phyloP scores from a whole-genome alignment of 2,797 vertebrate species.

The Manis javanica region DNA sequence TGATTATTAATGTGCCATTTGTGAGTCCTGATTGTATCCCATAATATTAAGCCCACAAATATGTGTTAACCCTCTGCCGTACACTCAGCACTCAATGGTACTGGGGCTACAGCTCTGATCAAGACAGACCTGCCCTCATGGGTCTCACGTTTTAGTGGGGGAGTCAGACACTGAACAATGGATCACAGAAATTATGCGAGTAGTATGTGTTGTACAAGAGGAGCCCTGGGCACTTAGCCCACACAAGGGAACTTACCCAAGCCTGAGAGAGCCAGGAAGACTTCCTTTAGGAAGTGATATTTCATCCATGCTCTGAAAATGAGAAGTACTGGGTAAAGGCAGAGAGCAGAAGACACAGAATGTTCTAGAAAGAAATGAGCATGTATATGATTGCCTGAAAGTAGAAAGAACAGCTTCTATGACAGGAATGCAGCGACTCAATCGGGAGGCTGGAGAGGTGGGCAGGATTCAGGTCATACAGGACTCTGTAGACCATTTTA shows the following conservation, averaged over 20 bases:
- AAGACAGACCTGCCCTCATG: not conserved
- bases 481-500: not conserved
- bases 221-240: not conserved
- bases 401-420: not conserved
- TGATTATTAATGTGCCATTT: not conserved
- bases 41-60: not conserved
- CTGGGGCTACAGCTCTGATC: not conserved
- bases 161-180: not conserved
- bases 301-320: not conserved
- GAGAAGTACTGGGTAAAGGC: not conserved
- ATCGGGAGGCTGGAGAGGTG: not conserved
- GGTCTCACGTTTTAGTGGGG: not conserved
- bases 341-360: not conserved
- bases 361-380: not conserved
- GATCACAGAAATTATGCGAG: not conserved
- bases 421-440: not conserved
- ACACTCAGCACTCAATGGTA: not conserved
- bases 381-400: not conserved
- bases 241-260: not conserved
- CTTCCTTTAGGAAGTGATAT: not conserved
- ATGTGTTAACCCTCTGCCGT: not conserved
- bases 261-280: not conserved
- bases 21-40: not conserved
- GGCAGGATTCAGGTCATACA: not conserved
- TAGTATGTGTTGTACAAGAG: not conserved